phyloP scores from a whole-genome alignment of 2,797 vertebrate genomes.

The Carduelis carduelis region DNA sequence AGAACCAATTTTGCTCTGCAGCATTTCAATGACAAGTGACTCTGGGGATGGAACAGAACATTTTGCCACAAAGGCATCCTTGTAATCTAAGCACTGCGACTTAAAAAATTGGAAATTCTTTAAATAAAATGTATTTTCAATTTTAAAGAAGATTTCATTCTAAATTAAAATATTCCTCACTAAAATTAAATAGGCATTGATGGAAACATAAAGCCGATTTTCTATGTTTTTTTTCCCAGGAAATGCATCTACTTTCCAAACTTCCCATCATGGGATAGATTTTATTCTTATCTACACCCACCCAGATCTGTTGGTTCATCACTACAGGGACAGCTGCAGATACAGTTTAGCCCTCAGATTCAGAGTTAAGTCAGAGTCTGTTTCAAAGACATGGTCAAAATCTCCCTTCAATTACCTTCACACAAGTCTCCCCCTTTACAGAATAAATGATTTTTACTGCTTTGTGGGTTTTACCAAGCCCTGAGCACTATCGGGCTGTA shows the following conservation, averaged over 20 bases:
- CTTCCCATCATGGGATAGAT: not conserved
- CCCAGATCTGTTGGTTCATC: not conserved
- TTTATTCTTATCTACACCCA: constrained; percentile 14
- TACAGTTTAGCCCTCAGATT: not conserved
- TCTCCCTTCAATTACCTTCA: constrained; percentile 21
- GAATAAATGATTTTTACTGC: constrained; percentile 37
- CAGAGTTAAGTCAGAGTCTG: not conserved
- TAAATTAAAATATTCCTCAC: not conserved
- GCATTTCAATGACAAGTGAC: not conserved
- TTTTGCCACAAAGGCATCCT: not conserved
- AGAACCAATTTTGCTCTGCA: not conserved
- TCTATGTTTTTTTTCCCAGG: not conserved
- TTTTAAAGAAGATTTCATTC: not conserved
- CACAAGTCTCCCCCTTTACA: not conserved
- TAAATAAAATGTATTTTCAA: not conserved
- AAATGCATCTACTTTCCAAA: not conserved
- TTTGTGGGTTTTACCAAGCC: constrained; percentile 36
- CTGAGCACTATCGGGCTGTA: not conserved
- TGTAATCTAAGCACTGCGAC: not conserved
- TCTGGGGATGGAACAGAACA: not conserved
- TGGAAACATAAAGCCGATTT: not conserved
- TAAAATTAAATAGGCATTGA: not conserved
- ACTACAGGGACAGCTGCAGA: not conserved
- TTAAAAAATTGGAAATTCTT: not conserved
- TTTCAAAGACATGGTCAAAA: constrained; percentile 28